Conservation (phyloP, 1,140 invertebrate genomes). For the Orius insidiosus region DNA sequence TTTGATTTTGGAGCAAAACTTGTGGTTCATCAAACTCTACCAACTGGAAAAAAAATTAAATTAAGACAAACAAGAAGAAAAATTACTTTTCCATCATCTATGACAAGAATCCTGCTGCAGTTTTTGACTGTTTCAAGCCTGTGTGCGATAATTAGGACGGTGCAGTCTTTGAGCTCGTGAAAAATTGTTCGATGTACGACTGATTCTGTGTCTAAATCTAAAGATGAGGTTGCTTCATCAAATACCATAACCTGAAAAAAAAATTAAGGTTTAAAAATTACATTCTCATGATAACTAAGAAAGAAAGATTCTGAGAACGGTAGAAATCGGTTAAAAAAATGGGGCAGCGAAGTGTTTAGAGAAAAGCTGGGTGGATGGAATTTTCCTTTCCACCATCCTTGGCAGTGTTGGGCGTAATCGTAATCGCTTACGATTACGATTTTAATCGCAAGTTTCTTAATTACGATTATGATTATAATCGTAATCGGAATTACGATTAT, state of each 20-base stretch:
- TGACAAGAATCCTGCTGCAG: constrained; percentile 42
- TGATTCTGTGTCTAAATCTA: constrained; percentile 34
- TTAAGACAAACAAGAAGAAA: constrained; percentile 9
- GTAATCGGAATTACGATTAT: no score
- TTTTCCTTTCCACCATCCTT: no score
- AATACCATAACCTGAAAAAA: constrained; percentile 36
- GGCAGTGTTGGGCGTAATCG: no score
- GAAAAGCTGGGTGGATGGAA: no score
- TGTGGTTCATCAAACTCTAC: constrained; percentile 37
- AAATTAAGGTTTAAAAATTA: no score
- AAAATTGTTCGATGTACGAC: constrained; percentile 28
- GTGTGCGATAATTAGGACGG: constrained; percentile 46
- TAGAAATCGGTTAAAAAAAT: no score
- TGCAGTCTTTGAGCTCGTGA: constrained; percentile 29
- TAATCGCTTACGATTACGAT: no score
- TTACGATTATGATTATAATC: no score
- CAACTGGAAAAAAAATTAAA: constrained; percentile 29
- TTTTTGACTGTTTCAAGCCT: constrained; percentile 35
- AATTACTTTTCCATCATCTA: constrained; percentile 29
- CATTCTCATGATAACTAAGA: no score
- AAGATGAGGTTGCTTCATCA: constrained; percentile 48
- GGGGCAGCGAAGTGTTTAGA: no score
- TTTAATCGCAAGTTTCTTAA: no score
- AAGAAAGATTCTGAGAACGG: no score
- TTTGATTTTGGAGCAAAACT: constrained; percentile 28